phyloP scores from a whole-genome alignment of 2,888 invertebrate species.

The Girardia tigrina region DNA sequence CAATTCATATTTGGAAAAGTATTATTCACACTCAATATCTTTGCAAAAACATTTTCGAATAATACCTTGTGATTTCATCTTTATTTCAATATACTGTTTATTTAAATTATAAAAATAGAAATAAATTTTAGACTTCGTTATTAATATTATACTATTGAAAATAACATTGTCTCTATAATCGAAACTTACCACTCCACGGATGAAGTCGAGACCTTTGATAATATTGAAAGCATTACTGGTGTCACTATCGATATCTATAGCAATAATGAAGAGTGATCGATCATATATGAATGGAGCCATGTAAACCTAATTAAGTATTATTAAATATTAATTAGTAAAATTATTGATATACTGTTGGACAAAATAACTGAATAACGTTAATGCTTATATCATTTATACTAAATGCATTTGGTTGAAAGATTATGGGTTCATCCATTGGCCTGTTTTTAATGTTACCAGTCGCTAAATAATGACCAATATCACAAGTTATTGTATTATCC shows the following conservation, averaged over 20 bases:
- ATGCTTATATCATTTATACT: neutral
- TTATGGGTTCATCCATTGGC: neutral
- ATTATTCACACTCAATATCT: no score
- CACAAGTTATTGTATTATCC: neutral
- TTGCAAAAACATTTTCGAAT: no score
- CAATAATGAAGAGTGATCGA: neutral
- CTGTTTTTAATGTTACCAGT: neutral
- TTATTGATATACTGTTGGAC: neutral
- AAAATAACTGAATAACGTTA: neutral
- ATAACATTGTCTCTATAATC: no score
- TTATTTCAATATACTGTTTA: no score
- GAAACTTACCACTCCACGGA: conserved; percentile 7
- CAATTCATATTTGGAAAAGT: neutral
- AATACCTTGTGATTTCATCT: no score
- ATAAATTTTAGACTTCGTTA: no score
- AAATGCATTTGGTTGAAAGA: conserved; percentile 11
- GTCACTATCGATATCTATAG: neutral
- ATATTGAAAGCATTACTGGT: neutral
- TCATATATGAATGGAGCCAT: neutral
- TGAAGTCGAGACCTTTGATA: neutral
- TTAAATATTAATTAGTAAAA: neutral
- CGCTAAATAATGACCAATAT: neutral
- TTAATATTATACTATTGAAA: no score
- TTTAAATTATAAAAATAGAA: no score
- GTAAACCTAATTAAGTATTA: neutral